These are phyloP conservation scores for Corapipo altera DNA, from an alignment of 2,113 vertebrate species.

Conservation along the genomic window DNA sequence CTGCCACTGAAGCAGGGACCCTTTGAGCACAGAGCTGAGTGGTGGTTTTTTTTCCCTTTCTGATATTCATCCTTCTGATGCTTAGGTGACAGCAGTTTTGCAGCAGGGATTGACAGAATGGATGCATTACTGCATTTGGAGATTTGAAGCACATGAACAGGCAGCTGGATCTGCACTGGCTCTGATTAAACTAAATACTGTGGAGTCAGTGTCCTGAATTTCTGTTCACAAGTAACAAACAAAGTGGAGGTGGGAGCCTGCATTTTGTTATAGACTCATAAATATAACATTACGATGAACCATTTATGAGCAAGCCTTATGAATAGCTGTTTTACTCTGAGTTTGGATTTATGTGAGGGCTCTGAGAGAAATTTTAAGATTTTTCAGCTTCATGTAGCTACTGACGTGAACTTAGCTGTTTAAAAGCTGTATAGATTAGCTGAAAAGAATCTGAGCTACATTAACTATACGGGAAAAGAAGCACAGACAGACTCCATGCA, in stretches of 20 bases:
- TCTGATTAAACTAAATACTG: neutral
- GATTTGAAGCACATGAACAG: neutral
- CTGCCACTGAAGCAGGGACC: neutral
- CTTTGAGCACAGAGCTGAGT: neutral
- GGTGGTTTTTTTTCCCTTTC: neutral
- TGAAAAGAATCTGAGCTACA: neutral
- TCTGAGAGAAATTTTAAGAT: neutral
- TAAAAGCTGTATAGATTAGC: neutral
- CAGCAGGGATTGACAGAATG: neutral
- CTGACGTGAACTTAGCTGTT: neutral
- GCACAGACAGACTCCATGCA: neutral
- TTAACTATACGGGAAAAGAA: neutral
- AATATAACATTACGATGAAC: neutral
- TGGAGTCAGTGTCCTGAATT: neutral
- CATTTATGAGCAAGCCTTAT: neutral
- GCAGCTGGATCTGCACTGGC: neutral
- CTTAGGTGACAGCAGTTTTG: neutral
- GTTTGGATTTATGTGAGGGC: neutral
- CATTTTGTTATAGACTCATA: neutral
- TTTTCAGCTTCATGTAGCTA: neutral
- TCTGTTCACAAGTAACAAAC: neutral
- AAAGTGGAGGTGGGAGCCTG: neutral
- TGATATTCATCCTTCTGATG: neutral
- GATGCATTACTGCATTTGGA: neutral
- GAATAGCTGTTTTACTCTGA: neutral